phyloP scores from a whole-genome alignment of 2,888 invertebrate species.

The Dolomedes plantarius region DNA sequence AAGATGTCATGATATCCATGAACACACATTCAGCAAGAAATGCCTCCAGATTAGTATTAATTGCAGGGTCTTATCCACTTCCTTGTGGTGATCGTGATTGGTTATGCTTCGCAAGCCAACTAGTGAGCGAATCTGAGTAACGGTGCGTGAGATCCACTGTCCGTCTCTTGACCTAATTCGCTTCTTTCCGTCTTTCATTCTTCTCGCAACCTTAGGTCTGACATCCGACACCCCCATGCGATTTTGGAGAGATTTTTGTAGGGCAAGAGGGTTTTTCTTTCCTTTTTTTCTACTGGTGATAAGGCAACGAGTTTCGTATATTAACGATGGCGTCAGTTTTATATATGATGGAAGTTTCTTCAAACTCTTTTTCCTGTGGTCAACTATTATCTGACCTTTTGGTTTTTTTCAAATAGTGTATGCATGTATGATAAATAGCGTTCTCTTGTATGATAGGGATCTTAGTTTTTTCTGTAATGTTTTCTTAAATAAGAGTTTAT shows the following conservation, averaged over 20 bases:
- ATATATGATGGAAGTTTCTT: no score
- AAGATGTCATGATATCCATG: not conserved
- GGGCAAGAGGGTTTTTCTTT: not conserved
- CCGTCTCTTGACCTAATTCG: conserved; percentile 22
- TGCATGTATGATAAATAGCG: no score
- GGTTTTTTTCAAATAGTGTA: no score
- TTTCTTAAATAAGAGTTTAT: no score
- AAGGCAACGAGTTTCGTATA: no score
- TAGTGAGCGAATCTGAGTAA: not conserved
- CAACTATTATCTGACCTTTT: no score
- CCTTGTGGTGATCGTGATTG: not conserved
- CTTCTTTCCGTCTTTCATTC: not conserved
- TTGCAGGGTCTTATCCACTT: not conserved
- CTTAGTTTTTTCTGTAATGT: no score
- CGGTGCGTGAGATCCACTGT: conserved; percentile 15
- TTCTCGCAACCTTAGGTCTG: not conserved
- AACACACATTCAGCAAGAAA: not conserved
- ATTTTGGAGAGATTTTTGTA: not conserved
- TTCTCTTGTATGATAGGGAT: no score
- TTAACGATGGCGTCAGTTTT: no score
- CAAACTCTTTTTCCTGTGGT: no score
- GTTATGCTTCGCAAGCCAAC: not conserved
- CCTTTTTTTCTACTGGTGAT: no score
- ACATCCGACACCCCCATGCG: not conserved
- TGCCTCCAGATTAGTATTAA: not conserved